These are phyloP conservation scores for Amyelois transitella DNA, from an alignment of 1,140 invertebrate species.

Conservation along the genomic window DNA sequence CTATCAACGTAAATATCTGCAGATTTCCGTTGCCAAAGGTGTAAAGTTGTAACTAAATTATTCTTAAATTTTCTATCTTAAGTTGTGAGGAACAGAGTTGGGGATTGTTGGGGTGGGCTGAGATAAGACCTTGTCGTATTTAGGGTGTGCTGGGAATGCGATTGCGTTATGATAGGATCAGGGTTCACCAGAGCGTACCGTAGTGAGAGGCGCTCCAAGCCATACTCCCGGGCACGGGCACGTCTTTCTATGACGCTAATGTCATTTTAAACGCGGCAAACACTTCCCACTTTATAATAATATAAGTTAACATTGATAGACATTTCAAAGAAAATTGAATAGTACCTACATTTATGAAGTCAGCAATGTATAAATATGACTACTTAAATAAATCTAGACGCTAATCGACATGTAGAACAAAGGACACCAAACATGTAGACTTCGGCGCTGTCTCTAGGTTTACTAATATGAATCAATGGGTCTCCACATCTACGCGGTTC, in stretches of 20 bases:
- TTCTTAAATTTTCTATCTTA: conserved; percentile 13
- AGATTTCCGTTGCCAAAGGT: conserved; percentile 31
- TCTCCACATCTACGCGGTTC: too few species aligned
- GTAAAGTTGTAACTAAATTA: conserved; percentile 20
- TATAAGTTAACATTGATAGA: too few species aligned
- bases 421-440: too few species aligned
- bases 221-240: conserved; percentile 29
- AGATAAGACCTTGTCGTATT: conserved; percentile 29
- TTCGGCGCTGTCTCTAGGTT: too few species aligned
- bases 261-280: conserved; percentile 37
- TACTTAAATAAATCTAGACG: too few species aligned
- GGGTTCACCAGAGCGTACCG: conserved; percentile 53
- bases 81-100: conserved; percentile 23
- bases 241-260: conserved; percentile 47
- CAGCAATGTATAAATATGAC: too few species aligned
- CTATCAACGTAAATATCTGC: conserved; percentile 70
- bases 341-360: too few species aligned
- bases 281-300: conserved; percentile 22
- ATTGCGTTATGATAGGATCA: conserved; percentile 73
- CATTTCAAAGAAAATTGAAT: too few species aligned
- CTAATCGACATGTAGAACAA: too few species aligned
- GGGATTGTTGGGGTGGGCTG: conserved; percentile 4
- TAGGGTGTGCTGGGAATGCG: conserved; percentile 37
- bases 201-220: conserved; percentile 25
- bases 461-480: too few species aligned